phyloP scores from a whole-genome alignment of 2,888 invertebrate species.

The Trisateles emortualis region DNA sequence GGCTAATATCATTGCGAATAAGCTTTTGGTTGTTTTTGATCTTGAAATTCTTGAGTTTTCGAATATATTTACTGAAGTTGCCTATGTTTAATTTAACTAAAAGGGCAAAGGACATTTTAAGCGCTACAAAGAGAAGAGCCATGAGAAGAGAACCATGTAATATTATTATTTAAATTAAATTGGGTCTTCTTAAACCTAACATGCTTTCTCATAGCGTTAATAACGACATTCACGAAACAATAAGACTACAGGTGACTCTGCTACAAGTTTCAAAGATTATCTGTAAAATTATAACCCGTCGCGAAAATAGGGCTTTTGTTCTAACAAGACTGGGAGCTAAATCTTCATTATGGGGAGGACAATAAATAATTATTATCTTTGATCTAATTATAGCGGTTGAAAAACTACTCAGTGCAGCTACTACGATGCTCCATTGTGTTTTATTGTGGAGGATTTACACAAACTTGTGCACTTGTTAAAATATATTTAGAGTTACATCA shows the following conservation, averaged over 20 bases:
- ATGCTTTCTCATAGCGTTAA: constrained; percentile 23
- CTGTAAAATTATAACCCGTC: constrained; percentile 72
- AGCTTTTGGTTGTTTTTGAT: neutral
- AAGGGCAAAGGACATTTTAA: too few species aligned
- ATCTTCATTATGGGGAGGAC: constrained; percentile 77
- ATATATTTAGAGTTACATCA: neutral
- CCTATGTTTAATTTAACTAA: too few species aligned
- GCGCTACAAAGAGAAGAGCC: too few species aligned
- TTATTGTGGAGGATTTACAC: constrained; percentile 3
- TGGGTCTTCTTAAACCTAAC: neutral
- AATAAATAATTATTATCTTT: constrained; percentile 76
- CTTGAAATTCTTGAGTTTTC: neutral
- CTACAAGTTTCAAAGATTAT: constrained; percentile 70
- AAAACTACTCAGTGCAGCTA: constrained; percentile 29
- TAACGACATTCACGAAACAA: constrained; percentile 54
- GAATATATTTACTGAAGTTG: too few species aligned
- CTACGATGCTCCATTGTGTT: neutral
- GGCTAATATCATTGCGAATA: constrained; percentile 49
- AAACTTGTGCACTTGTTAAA: neutral
- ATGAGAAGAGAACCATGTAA: too few species aligned
- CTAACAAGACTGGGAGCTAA: constrained; percentile 68
- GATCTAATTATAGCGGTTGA: constrained; percentile 67
- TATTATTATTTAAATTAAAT: too few species aligned
- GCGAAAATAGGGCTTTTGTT: constrained; percentile 68
- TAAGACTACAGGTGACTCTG: constrained; percentile 61